These are phyloP conservation scores for Pungitius pungitius DNA, from an alignment of 2,113 vertebrate genomes.

Conservation along the genomic window DNA sequence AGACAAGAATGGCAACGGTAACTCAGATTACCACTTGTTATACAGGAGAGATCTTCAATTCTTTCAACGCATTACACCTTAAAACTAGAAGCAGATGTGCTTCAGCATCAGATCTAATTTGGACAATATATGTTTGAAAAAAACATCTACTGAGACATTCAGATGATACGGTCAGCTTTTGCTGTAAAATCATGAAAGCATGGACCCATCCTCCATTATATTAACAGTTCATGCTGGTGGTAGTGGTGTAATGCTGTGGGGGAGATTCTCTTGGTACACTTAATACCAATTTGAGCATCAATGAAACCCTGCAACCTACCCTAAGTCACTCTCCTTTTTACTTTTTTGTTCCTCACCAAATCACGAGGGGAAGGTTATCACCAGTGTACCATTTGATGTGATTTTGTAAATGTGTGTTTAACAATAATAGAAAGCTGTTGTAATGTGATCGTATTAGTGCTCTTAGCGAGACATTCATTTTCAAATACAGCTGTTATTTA, in stretches of 20 bases:
- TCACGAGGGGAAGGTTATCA: not conserved
- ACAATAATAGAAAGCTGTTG: not conserved
- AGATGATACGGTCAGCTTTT: too few species aligned
- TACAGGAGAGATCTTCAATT: not conserved
- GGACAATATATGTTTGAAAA: too few species aligned
- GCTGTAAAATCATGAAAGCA: too few species aligned
- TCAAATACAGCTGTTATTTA: constrained; percentile 6
- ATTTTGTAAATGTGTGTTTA: constrained; percentile 5
- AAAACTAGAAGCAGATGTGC: not conserved
- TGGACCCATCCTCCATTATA: not conserved
- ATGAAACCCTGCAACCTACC: not conserved
- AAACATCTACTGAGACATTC: too few species aligned
- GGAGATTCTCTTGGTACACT: not conserved
- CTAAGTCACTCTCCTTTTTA: not conserved
- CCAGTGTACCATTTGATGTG: not conserved
- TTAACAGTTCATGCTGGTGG: not conserved
- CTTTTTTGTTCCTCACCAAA: not conserved
- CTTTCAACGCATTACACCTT: not conserved
- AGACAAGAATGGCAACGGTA: too few species aligned
- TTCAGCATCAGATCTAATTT: too few species aligned
- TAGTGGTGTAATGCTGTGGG: not conserved
- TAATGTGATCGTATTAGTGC: not conserved
- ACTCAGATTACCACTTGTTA: not conserved
- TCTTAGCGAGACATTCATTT: not conserved
- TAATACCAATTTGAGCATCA: too few species aligned